These are phyloP conservation scores for Archocentrus centrarchus DNA, from an alignment of 2,113 vertebrate species.

Conservation along the genomic window DNA sequence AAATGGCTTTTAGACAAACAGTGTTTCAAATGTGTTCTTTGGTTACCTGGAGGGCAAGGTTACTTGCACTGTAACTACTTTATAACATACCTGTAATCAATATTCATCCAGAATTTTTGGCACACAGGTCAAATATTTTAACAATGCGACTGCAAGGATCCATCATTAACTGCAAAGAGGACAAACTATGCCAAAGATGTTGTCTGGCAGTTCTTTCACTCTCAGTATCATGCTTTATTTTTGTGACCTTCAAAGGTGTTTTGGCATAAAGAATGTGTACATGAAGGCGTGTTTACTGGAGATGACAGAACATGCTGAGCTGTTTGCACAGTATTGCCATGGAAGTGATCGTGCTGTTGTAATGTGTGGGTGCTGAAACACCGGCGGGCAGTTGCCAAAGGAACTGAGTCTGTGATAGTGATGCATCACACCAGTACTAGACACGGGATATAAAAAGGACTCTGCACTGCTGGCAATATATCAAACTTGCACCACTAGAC, in stretches of 20 bases:
- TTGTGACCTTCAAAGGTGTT: conserved; percentile 43
- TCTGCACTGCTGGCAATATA: conserved; percentile 45
- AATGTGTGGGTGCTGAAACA: conserved; percentile 48
- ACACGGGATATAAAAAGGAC: conserved; percentile 52
- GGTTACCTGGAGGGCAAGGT: conserved; percentile 20
- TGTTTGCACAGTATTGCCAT: conserved; percentile 29
- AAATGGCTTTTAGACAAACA: conserved; percentile 28
- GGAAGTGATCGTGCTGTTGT: conserved; percentile 49
- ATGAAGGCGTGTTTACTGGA: conserved; percentile 47
- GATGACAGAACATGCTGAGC: conserved; percentile 34
- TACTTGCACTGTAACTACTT: conserved; percentile 11
- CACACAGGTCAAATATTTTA: background rate
- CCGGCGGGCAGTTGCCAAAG: conserved; percentile 57
- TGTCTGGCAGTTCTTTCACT: background rate
- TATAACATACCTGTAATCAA: background rate
- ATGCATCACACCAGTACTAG: conserved; percentile 53
- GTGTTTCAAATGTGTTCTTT: conserved; percentile 34
- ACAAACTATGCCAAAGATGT: conserved; percentile 3
- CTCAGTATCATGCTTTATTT: conserved; percentile 12
- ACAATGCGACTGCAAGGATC: background rate
- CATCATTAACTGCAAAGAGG: background rate
- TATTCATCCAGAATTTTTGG: background rate
- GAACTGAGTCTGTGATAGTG: conserved; percentile 44
- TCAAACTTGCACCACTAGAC: conserved; percentile 40
- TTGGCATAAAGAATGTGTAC: conserved; percentile 38